These are phyloP conservation scores for Sinelater perroti DNA, from an alignment of 2,888 invertebrate genomes.

Conservation along the genomic window DNA sequence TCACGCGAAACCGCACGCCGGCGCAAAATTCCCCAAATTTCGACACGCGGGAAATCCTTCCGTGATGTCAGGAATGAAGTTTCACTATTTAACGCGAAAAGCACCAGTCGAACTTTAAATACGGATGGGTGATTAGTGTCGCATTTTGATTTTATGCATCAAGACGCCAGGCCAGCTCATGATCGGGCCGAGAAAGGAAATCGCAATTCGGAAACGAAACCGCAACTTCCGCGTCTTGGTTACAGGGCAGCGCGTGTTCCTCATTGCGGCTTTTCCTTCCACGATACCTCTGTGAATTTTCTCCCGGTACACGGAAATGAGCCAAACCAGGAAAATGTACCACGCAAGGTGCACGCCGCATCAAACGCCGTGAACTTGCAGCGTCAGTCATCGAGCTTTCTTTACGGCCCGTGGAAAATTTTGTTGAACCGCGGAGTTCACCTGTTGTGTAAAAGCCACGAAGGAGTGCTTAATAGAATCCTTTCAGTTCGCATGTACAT, in stretches of 20 bases:
- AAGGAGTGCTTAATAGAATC: slow-evolving; percentile 40
- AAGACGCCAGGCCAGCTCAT: slow-evolving; percentile 1
- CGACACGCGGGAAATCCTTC: slow-evolving; percentile 7
- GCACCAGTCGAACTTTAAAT: not conserved
- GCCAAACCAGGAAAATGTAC: no score
- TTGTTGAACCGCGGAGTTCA: slow-evolving; percentile 33
- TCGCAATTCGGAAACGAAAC: slow-evolving; percentile 15
- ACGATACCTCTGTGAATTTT: slow-evolving; percentile 6
- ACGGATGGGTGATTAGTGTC: not conserved
- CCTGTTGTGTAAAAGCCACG: slow-evolving; percentile 33
- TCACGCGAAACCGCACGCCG: slow-evolving; percentile 1
- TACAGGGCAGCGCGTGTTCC: not conserved
- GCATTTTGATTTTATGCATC: not conserved
- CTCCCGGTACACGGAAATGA: not conserved
- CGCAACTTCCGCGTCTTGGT: slow-evolving; percentile 6
- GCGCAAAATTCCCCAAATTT: slow-evolving; percentile 8
- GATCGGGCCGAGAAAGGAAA: slow-evolving; percentile 3
- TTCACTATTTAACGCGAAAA: not conserved
- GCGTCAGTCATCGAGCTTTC: slow-evolving; percentile 7
- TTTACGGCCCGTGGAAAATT: slow-evolving; percentile 21
- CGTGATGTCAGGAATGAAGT: slow-evolving; percentile 3
- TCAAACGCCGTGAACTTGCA: slow-evolving; percentile 40
- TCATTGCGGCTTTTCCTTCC: not conserved
- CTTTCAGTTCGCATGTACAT: slow-evolving; percentile 34
- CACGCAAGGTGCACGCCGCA: no score